Evolutionary conservation across 2,113 vertebrate genomes (phyloP).

Genomic region (Martes martes): DNA sequence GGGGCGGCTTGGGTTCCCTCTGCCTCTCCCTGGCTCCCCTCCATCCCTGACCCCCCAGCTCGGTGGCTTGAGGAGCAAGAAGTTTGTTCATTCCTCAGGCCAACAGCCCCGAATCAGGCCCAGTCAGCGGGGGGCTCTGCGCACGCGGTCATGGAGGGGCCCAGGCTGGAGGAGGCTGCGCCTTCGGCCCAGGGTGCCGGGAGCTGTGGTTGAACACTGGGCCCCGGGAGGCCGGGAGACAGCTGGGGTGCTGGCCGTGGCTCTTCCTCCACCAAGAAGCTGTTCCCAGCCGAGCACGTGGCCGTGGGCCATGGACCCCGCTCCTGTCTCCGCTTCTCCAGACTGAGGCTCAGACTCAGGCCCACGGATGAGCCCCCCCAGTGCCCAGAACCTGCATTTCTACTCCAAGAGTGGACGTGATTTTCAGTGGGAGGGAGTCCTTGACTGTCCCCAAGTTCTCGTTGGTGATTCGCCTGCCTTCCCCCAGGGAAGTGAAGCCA

Average conservation of each 20-base stretch:
- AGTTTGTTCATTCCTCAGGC: not conserved
- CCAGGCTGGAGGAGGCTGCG: not conserved
- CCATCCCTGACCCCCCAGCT: rapidly evolving
- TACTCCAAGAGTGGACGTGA: rapidly evolving
- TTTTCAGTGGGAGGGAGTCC: not conserved
- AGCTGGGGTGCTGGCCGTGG: rapidly evolving
- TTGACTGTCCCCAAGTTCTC: not conserved
- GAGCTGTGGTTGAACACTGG: too few species aligned
- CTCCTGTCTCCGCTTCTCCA: not conserved
- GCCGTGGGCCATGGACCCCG: rapidly evolving
- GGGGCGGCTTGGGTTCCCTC: rapidly evolving
- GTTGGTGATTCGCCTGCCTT: not conserved
- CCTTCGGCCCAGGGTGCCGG: not conserved
- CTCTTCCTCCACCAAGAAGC: not conserved
- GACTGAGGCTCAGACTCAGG: not conserved
- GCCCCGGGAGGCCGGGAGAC: not conserved
- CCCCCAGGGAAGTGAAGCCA: not conserved
- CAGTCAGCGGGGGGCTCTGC: not conserved
- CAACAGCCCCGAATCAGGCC: not conserved
- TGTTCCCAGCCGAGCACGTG: not conserved
- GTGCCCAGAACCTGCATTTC: not conserved
- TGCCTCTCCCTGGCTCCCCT: rapidly evolving
- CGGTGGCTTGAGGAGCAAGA: not conserved
- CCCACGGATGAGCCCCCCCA: rapidly evolving
- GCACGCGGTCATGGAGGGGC: rapidly evolving